Percentiles rank a stretch among this genome's conserved stretches.
These are phyloP conservation scores for Phoenicopterus ruber DNA, from an alignment of 2,113 vertebrate species.

Conservation along the genomic window DNA sequence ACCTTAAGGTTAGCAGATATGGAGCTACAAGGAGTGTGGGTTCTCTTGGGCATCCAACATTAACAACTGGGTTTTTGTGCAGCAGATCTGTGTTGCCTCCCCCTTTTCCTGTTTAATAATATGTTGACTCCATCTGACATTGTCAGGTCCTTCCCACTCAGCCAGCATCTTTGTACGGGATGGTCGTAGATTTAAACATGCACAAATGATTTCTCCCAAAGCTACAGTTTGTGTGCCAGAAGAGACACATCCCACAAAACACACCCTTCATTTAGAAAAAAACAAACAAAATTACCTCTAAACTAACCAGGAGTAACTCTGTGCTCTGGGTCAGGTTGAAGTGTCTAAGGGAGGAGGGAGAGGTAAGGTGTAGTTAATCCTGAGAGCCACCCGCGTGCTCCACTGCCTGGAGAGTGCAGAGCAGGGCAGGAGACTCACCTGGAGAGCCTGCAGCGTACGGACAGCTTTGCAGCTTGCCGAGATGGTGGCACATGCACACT, in stretches of 20 bases:
- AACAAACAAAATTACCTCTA: neutral
- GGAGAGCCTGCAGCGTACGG: accelerated
- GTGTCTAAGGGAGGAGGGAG: no score
- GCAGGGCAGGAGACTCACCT: neutral
- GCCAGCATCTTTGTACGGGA: neutral
- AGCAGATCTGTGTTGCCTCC: neutral
- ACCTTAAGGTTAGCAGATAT: neutral
- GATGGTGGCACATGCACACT: neutral
- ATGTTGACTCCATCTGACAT: neutral
- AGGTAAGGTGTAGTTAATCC: neutral
- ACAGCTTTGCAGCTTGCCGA: neutral
- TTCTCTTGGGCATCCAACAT: neutral
- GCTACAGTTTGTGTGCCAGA: neutral
- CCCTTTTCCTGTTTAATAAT: neutral
- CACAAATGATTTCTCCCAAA: neutral
- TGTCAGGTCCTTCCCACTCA: neutral
- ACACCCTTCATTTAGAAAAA: neutral
- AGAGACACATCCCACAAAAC: neutral
- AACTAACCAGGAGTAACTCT: neutral
- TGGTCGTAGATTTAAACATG: neutral
- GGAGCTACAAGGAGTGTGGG: neutral
- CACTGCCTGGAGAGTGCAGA: neutral
- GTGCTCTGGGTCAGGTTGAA: neutral
- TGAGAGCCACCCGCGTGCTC: neutral
- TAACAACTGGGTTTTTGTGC: neutral